Percentiles rank a stretch among this genome's conserved stretches.
Conservation (phyloP, 2,888 invertebrate species). For the Megaustenia siamemsis region DNA sequence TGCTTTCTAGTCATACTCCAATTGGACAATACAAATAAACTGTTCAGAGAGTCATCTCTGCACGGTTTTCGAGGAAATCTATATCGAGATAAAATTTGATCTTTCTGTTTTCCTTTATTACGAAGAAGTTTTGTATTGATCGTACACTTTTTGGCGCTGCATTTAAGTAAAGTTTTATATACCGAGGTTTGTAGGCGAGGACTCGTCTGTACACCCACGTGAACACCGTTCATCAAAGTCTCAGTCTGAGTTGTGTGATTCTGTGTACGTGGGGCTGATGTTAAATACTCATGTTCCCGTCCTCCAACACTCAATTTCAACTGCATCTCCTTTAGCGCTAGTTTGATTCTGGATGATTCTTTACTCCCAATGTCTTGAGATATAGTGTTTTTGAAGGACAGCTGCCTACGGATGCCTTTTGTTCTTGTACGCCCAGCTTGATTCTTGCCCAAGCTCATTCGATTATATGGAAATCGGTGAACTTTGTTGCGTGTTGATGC, state of each 20-base stretch:
- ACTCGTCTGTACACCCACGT: constrained; percentile 45
- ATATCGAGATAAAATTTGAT: not conserved
- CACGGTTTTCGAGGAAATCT: not conserved
- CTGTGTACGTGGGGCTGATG: not conserved
- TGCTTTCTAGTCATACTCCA: too few relatives aligned
- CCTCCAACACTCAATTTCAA: not conserved
- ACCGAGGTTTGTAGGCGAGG: not conserved
- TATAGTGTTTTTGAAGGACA: not conserved
- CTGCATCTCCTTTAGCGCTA: not conserved
- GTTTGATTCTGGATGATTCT: not conserved
- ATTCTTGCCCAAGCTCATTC: not conserved
- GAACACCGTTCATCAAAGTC: not conserved
- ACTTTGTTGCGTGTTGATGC: not conserved
- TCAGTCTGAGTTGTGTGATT: constrained; percentile 42
- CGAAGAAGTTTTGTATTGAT: not conserved
- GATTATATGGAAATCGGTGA: not conserved
- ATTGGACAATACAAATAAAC: not conserved
- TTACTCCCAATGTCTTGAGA: not conserved
- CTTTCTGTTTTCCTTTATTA: not conserved
- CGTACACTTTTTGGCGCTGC: not conserved
- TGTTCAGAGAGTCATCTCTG: not conserved
- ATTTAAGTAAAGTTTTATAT: not conserved
- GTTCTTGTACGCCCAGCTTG: not conserved
- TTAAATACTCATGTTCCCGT: too few relatives aligned
- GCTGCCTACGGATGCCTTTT: not conserved